Evolutionary conservation across 2,888 invertebrate genomes (phyloP), one percentile per base, ranked within the genome.

Genomic region (Endomychus coccineus): DNA sequence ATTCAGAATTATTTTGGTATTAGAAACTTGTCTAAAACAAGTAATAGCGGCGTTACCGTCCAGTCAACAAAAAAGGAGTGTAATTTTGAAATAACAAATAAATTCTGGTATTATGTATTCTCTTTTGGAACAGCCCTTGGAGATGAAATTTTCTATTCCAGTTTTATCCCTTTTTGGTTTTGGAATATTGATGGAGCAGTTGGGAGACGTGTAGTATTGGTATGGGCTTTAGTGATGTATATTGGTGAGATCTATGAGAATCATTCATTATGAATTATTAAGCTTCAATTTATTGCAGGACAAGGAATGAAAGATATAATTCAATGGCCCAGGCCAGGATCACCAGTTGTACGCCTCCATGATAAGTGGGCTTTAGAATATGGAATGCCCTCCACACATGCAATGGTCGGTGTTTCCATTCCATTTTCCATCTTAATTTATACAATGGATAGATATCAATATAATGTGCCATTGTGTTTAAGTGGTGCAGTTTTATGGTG

Each of bases 371-470:
- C 84, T 2, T 67, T 86, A 49, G 94, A 94, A 60, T 92, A 90
- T 69, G 92, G 92, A 9, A 90, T 94, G 88, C 92, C 94, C 2
- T 92, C 91, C 9, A 92, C 92, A 1, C 92, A 92, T 66, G 90
- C 91, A 4, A 89, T 91, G 86, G 85, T 89, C 22, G 88, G 84
- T 1, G 77, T 88, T 10, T 83, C 86, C 1, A 84, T 92, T 52
- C 92, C 92, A 22, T 87, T 89, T 63, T 83, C 88, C 1, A 77
- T 90, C 33, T 66, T 91, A 35, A 67, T 87, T 37, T 87, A 83
- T 55, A 88, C 89, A 2, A 75, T 80, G 64, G 75, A 82, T 55
- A 71, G 88, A 64, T 91, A 90, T 62, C 77, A 83, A 67, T 83
- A 82, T 61, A 74, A 79, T 12, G 58, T 72, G 27, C 62, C 69